These are phyloP conservation scores for Botia kubotai DNA, from an alignment of 2,797 vertebrate genomes.

Conservation along the genomic window DNA sequence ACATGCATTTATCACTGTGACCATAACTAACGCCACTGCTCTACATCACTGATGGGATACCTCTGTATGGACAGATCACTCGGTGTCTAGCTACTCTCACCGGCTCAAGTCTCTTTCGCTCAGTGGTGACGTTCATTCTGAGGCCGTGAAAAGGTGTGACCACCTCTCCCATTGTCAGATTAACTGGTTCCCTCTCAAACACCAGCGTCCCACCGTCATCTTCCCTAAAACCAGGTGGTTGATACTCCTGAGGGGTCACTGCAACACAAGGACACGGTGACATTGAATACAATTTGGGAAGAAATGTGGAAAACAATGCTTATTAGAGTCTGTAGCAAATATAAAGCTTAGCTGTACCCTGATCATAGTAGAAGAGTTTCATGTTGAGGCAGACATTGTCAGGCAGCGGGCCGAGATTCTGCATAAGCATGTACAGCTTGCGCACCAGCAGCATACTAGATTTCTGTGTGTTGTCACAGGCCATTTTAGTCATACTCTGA, in stretches of 20 bases:
- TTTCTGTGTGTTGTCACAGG: conserved; percentile 84
- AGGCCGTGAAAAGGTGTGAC: conserved; percentile 88
- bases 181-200: conserved; percentile 86
- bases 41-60: not conserved
- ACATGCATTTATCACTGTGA: conserved; percentile 16
- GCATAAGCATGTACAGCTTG: conserved; percentile 94
- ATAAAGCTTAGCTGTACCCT: conserved; percentile 75
- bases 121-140: conserved; percentile 89
- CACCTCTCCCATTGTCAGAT: conserved; percentile 89
- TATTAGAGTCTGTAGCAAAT: not conserved
- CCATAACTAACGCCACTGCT: not conserved
- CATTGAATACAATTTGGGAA: not conserved
- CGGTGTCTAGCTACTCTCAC: conserved; percentile 57
- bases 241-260: conserved; percentile 93
- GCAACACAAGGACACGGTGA: conserved; percentile 40
- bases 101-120: conserved; percentile 86
- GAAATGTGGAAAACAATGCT: not conserved
- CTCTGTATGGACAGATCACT: not conserved
- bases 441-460: conserved; percentile 90
- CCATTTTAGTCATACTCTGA: conserved; percentile 64
- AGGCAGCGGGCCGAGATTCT: conserved; percentile 90
- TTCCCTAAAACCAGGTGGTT: conserved; percentile 93
- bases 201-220: conserved; percentile 76
- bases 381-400: conserved; percentile 89
- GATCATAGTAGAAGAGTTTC: conserved; percentile 93